phyloP scores from a whole-genome alignment of 2,797 vertebrate species.

The Falco concolor region DNA sequence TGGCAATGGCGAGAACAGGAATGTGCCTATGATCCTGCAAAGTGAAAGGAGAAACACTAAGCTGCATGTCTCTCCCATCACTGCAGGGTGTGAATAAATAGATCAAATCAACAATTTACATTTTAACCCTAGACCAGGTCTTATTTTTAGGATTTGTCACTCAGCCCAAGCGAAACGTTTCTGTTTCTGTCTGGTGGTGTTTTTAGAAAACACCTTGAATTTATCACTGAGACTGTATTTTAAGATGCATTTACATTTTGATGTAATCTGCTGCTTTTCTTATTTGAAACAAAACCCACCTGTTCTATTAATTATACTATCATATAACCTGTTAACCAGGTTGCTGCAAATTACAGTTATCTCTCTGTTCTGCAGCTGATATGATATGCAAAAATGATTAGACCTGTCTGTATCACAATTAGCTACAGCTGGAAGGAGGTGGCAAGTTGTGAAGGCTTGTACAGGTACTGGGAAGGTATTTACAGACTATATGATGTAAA shows the following conservation, averaged over 20 bases:
- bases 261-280: constrained; percentile 1
- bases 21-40: neutral
- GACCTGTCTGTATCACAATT: neutral
- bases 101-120: constrained; percentile 19
- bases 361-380: neutral
- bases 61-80: neutral
- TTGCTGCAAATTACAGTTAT: neutral
- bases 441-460: neutral
- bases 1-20: neutral
- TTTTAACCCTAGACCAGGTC: neutral
- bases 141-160: constrained; percentile 32
- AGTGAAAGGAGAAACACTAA: neutral
- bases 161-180: neutral
- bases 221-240: neutral
- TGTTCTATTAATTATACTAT: neutral
- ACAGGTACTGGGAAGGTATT: neutral
- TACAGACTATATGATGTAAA: neutral
- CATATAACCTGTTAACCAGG: neutral
- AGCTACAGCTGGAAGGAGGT: neutral
- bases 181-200: neutral
- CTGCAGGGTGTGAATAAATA: constrained; percentile 40
- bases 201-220: neutral
- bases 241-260: neutral
- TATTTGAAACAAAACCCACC: neutral
- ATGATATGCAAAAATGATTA: neutral